These are phyloP conservation scores for Prionailurus viverrinus DNA, from an alignment of 2,113 vertebrate species.

Conservation along the genomic window DNA sequence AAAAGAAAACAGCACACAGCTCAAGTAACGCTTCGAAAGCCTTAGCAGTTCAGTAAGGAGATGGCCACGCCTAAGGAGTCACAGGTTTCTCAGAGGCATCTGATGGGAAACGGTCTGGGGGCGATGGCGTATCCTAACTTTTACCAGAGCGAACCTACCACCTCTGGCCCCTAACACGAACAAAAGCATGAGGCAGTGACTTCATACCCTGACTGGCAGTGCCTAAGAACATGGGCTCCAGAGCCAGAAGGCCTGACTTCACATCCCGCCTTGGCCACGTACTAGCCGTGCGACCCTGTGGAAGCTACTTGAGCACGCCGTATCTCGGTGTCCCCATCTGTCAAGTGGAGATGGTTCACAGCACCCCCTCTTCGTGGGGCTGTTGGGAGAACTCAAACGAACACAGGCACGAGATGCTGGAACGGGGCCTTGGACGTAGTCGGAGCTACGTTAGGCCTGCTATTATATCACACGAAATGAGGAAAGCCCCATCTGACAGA, in stretches of 20 bases:
- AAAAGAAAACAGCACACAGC: neutral
- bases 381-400: neutral
- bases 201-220: too few relatives aligned
- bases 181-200: neutral
- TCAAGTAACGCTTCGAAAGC: neutral
- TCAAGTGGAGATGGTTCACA: neutral
- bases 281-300: neutral
- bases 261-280: neutral
- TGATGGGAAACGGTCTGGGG: neutral
- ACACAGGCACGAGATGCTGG: rapidly evolving
- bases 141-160: neutral
- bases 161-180: neutral
- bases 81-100: neutral
- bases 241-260: neutral
- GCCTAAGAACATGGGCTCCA: neutral
- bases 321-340: neutral
- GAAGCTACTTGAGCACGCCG: neutral
- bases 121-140: neutral
- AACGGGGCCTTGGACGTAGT: rapidly evolving
- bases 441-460: neutral
- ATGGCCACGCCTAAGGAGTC: neutral
- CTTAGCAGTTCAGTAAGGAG: too few relatives aligned
- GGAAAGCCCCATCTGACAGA: neutral
- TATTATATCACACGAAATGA: too few relatives aligned
- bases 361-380: neutral